Evolutionary conservation across 2,888 invertebrate species (phyloP), one percentile per base, ranked within the genome.

Genomic region (Drosophila cognata): DNA sequence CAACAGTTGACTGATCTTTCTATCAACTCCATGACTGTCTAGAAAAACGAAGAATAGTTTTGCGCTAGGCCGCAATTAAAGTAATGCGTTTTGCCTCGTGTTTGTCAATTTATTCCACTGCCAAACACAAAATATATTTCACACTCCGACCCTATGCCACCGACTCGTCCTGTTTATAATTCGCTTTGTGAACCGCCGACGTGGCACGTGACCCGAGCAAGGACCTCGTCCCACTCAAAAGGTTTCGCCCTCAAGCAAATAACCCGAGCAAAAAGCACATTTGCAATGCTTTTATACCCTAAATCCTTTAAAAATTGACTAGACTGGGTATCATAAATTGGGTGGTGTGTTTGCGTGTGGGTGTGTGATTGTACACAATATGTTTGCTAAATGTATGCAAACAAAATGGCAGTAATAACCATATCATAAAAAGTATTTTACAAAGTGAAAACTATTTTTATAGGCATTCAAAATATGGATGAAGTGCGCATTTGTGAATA

Each of bases 131-230:
- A 21, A 51, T 57, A 69, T 50, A 60, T 64, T 74, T 74, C 53
- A 16, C 29, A 61, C 38, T 18, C 7, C 38, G 46, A 59, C 41
- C 46, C 59, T 25, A 13, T 16, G 18, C 33, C 48, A 28, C n/a
- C 61, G 36, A 29, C 59, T 52, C 73, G 31, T 16, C 25, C 68
- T 36, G 16, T 52, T 70, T 52, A 50, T 65, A 62, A 79, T 71
- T 72, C 67, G 71, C 46, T 60, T 58, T 65, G 53, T 51, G 51
- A 16, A 36, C 58, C 33, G 51, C 48, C 55, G 35, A 48, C 25
- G 36, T 31, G 56, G 64, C 75, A 85, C 73, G 68, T 81, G 82
- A 80, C 81, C 57, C 55, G 41, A 58, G 66, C 74, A 64, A 53
- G 59, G 59, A 50, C 62, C 35, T 28, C 50, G 18, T 6, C 6